These are phyloP conservation scores for Stenurella melanura DNA, from an alignment of 2,888 invertebrate genomes.

Conservation along the genomic window DNA sequence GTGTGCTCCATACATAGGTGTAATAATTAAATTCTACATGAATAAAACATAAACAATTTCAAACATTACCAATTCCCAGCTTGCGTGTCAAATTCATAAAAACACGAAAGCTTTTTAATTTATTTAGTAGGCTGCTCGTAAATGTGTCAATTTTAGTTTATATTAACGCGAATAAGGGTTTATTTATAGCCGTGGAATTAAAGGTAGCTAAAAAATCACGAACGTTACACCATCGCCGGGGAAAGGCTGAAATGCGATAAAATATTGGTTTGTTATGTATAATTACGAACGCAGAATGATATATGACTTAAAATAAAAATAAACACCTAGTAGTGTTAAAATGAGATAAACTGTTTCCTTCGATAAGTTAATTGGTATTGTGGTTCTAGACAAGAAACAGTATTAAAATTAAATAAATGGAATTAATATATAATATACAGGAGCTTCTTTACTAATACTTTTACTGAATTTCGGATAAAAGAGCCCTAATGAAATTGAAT, in stretches of 20 bases:
- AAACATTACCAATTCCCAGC: slow-evolving; percentile 51
- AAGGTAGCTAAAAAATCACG: slow-evolving; percentile 25
- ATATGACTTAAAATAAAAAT: neutral
- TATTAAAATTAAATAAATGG: too few species aligned
- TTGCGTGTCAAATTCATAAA: slow-evolving; percentile 50
- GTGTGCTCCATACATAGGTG: slow-evolving; percentile 42
- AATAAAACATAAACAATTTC: slow-evolving; percentile 58
- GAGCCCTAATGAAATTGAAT: too few species aligned
- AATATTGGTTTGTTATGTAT: slow-evolving; percentile 1
- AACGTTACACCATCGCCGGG: slow-evolving; percentile 4
- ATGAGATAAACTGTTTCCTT: neutral
- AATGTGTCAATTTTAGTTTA: slow-evolving; percentile 48
- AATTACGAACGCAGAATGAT: slow-evolving; percentile 3
- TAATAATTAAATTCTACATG: slow-evolving; percentile 55
- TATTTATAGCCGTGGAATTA: slow-evolving; percentile 27
- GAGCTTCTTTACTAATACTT: too few species aligned
- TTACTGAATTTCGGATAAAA: too few species aligned
- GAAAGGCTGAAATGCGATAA: neutral
- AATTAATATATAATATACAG: too few species aligned
- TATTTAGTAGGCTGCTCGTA: slow-evolving; percentile 44
- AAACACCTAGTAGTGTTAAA: neutral
- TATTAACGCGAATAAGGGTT: slow-evolving; percentile 32
- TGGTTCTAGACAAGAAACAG: too few species aligned
- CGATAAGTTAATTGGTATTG: too few species aligned
- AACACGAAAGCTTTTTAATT: slow-evolving; percentile 47